phyloP scores from a whole-genome alignment of 2,113 vertebrate genomes.

The Speoplatyrhinus poulsoni region DNA sequence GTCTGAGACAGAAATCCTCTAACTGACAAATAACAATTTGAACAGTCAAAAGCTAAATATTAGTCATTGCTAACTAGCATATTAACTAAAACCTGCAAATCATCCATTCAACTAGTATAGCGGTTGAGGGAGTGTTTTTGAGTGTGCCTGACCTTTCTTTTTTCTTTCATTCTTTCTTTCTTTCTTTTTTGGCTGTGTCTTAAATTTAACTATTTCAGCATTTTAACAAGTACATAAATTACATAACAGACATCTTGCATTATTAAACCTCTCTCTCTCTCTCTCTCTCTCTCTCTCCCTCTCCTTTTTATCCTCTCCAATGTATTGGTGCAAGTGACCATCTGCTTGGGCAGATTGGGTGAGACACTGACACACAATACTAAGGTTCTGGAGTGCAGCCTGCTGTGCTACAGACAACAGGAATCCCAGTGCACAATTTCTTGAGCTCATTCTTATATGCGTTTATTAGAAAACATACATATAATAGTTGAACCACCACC shows the following conservation, averaged over 20 bases:
- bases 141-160: too few relatives aligned
- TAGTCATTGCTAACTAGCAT: too few relatives aligned
- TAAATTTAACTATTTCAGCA: constrained; percentile 4
- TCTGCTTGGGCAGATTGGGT: constrained; percentile 56
- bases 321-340: constrained; percentile 62
- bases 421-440: constrained; percentile 7
- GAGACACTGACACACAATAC: constrained; percentile 39
- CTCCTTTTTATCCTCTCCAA: constrained; percentile 4
- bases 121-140: too few relatives aligned
- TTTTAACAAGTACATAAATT: constrained; percentile 37
- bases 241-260: constrained; percentile 23
- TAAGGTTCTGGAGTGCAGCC: constrained; percentile 20
- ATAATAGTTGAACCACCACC: too few relatives aligned
- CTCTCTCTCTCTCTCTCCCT: constrained; percentile 18
- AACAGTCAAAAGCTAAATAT: too few relatives aligned
- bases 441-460: neutral
- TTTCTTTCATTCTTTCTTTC: too few relatives aligned
- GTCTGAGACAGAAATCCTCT: too few relatives aligned
- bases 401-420: neutral
- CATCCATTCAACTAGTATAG: too few relatives aligned
- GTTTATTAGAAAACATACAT: too few relatives aligned
- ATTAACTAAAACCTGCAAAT: too few relatives aligned
- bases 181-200: too few relatives aligned
- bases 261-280: constrained; percentile 4
- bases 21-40: too few relatives aligned